Evolutionary conservation across 1,140 invertebrate genomes (phyloP), one percentile per base, ranked within the genome.

Genomic region (Dermatophagoides farinae): DNA sequence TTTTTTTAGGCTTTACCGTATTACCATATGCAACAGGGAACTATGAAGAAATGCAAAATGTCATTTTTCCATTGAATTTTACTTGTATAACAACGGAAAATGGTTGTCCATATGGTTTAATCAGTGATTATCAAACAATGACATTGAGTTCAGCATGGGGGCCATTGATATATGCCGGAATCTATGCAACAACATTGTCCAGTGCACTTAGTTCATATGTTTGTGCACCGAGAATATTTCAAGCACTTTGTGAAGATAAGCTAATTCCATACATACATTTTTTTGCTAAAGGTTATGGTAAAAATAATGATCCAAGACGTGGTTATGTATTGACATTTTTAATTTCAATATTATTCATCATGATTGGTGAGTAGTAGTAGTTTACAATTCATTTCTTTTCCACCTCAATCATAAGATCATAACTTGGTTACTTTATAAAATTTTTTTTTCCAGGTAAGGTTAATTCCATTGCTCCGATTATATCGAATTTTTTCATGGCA

Each of bases 401-500:
- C n/a, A n/a, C n/a, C n/a, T n/a, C n/a, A n/a, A n/a, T n/a, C n/a
- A n/a, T n/a, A n/a, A n/a, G n/a, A n/a, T n/a, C n/a, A n/a, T n/a
- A n/a, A n/a, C n/a, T n/a, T n/a, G n/a, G n/a, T n/a, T n/a, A n/a
- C n/a, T n/a, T n/a, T n/a, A n/a, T n/a, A n/a, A n/a, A n/a, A n/a
- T n/a, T n/a, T n/a, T n/a, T n/a, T n/a, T n/a, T n/a, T n/a, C n/a
- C n/a, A 75, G 76, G 75, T 52, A 71, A 75, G 18, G 63, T 77
- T 38, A 95, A 97, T 72, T 78, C 80, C 5, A 92, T 97, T 64
- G 91, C 92, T 37, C 90, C 91, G 6, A 74, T 97, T 54, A 96
- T 97, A 64, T 96, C 91, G 20, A 97, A 97, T 71, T 64, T 97
- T 97, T 97, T 97, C 74, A 76, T 98, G 67, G 90, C 90, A 64